Conservation (phyloP, 1,140 invertebrate genomes). For the Orchestia grillus region DNA sequence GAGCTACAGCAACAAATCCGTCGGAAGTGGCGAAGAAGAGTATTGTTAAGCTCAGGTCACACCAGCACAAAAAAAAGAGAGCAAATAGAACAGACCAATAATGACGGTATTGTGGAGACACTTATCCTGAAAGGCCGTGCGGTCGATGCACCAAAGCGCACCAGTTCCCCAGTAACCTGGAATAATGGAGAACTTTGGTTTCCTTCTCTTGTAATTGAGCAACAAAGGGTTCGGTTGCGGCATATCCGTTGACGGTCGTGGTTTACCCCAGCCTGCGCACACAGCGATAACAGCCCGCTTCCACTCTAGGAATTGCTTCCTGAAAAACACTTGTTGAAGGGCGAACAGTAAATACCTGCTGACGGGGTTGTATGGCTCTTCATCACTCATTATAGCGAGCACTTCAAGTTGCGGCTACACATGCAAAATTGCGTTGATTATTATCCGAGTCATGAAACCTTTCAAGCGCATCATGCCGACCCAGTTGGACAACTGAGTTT, state of each 20-base stretch:
- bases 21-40: neutral
- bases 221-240: constrained; percentile 26
- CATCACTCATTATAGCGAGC: neutral
- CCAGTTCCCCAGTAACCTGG: constrained; percentile 52
- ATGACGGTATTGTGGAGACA: neutral
- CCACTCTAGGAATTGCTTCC: neutral
- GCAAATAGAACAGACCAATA: constrained; percentile 17
- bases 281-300: neutral
- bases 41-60: constrained; percentile 7
- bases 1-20: neutral
- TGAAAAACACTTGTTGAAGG: neutral
- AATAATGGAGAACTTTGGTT: constrained; percentile 43
- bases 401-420: neutral
- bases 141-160: constrained; percentile 21
- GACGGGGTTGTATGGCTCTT: neutral
- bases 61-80: neutral
- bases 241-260: constrained; percentile 3
- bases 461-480: neutral
- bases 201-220: constrained; percentile 9
- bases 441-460: neutral
- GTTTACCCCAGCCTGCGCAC: neutral
- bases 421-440: neutral
- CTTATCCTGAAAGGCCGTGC: neutral
- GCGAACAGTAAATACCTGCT: neutral
- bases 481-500: neutral